Evolutionary conservation across 2,888 invertebrate genomes (phyloP).

Genomic region (Yponomeuta sedellus): DNA sequence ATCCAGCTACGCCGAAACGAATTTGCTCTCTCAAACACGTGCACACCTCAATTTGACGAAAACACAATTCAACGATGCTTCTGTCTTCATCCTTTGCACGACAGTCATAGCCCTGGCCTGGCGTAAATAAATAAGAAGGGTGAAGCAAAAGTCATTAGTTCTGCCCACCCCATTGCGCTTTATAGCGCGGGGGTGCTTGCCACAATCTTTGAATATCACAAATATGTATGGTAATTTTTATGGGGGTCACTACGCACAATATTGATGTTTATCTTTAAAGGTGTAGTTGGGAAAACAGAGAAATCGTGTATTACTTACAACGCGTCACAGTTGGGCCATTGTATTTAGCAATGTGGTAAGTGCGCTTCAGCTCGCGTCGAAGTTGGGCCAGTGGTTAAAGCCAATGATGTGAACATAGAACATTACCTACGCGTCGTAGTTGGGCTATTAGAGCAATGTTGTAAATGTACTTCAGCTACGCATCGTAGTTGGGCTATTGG

Average conservation of each 20-base stretch:
- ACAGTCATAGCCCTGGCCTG: background rate
- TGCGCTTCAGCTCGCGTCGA: too few species aligned
- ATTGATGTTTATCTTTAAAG: background rate
- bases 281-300: background rate
- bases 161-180: constrained; percentile 37
- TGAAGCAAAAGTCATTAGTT: constrained; percentile 34
- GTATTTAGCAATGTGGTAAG: too few species aligned
- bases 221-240: constrained; percentile 11
- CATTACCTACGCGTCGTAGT: too few species aligned
- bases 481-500: too few species aligned
- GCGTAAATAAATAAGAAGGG: constrained; percentile 36
- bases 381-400: too few species aligned
- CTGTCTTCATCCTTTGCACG: background rate
- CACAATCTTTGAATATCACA: constrained; percentile 11
- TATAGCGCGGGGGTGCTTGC: constrained; percentile 26
- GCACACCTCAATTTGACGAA: too few species aligned
- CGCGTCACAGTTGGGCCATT: too few species aligned
- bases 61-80: background rate
- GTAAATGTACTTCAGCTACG: too few species aligned
- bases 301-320: background rate
- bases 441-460: too few species aligned
- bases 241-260: background rate
- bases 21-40: too few species aligned
- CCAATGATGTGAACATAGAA: too few species aligned
- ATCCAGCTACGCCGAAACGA: too few species aligned